Conservation (phyloP, 1,140 invertebrate species). For the Cyphomyrmex costatus region DNA sequence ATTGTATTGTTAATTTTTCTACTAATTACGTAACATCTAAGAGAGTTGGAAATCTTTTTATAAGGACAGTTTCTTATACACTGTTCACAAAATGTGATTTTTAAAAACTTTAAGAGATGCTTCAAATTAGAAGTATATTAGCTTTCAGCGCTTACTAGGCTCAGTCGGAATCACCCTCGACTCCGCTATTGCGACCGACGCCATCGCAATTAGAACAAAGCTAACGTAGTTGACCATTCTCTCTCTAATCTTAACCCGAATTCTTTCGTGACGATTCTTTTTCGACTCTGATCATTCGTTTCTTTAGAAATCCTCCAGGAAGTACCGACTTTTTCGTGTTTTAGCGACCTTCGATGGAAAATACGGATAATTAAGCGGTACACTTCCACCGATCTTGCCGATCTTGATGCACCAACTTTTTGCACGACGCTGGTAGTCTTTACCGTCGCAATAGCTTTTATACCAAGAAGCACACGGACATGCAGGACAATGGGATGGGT, state of each 20-base stretch:
- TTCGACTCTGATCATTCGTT: neutral
- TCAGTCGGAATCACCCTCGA: slow-evolving; percentile 58
- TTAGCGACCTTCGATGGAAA: neutral
- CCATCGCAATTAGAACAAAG: slow-evolving; percentile 58
- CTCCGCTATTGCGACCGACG: slow-evolving; percentile 43
- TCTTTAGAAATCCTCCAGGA: neutral
- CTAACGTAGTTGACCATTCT: slow-evolving; percentile 61
- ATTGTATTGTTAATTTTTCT: neutral
- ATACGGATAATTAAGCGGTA: slow-evolving; percentile 33
- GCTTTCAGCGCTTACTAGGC: slow-evolving; percentile 65
- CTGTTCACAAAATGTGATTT: neutral
- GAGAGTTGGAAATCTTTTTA: neutral
- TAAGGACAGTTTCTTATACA: neutral
- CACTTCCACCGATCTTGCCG: slow-evolving; percentile 45
- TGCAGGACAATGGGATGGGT: slow-evolving; percentile 62
- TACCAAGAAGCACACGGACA: slow-evolving; percentile 74
- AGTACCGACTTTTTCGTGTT: neutral
- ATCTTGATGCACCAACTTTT: slow-evolving; percentile 69
- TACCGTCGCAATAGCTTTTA: slow-evolving; percentile 81
- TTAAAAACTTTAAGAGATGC: neutral
- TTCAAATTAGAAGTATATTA: neutral
- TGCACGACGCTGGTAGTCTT: slow-evolving; percentile 70
- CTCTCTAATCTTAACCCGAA: neutral
- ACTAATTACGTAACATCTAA: neutral
- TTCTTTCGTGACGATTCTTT: too few species aligned